Evolutionary conservation across 2,113 vertebrate species (phyloP).

Genomic region (Hoplias malabaricus): DNA sequence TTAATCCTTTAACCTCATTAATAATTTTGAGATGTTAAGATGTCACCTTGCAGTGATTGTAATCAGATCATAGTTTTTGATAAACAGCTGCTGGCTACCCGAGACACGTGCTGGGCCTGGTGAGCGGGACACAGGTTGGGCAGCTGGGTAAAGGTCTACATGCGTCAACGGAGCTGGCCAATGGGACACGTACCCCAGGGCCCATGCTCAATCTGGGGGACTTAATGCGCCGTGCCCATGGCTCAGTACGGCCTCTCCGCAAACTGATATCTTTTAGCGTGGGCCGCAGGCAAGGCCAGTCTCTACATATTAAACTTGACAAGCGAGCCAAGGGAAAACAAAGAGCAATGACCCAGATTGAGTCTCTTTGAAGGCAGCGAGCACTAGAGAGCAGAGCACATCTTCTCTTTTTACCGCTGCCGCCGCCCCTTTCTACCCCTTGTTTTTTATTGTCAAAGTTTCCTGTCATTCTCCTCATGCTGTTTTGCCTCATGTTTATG

Average conservation of each 20-base stretch:
- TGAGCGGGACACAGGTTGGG: constrained; percentile 29
- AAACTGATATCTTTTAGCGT: constrained; percentile 71
- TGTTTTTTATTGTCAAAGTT: constrained; percentile 8
- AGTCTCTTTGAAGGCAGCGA: constrained; percentile 63
- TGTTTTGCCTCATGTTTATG: neutral
- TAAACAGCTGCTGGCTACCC: neutral
- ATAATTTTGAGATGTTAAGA: too few species aligned
- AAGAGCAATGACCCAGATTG: constrained; percentile 73
- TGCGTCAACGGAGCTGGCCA: constrained; percentile 58
- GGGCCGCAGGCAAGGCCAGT: constrained; percentile 67
- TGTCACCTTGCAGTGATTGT: too few species aligned
- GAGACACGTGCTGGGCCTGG: constrained; percentile 2
- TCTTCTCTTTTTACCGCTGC: constrained; percentile 30
- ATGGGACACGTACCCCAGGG: constrained; percentile 60
- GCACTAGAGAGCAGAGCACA: constrained; percentile 56
- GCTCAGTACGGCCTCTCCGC: constrained; percentile 38
- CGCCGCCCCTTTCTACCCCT: constrained; percentile 10
- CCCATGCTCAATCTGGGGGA: constrained; percentile 61
- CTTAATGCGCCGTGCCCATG: constrained; percentile 51
- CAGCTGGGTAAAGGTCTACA: constrained; percentile 62
- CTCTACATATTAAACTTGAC: constrained; percentile 76
- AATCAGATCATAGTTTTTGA: neutral
- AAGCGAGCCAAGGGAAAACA: constrained; percentile 69
- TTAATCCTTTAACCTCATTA: too few species aligned
- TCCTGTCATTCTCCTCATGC: constrained; percentile 11